Base-by-base conservation (phyloP, 2,113 vertebrate species). In the Ciconia boyciana region DNA sequence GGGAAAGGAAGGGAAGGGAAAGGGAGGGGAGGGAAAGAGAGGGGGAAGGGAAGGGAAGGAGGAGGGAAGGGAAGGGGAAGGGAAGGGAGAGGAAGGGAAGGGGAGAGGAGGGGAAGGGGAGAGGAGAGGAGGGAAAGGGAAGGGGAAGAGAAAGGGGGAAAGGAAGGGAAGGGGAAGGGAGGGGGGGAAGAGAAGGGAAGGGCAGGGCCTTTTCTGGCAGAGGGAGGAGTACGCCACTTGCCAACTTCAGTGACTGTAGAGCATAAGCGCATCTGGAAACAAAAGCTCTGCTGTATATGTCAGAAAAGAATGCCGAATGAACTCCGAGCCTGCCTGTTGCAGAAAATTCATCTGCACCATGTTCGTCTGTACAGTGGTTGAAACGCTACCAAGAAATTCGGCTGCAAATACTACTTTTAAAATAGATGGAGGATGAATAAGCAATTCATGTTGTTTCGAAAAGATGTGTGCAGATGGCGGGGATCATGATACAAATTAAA, bases 231-330 rank as follows among this genome's bases (percentile, higher is more conserved):
- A 29, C 2, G 3, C 5, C 3, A 12, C 13, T 5, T 9, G 25
- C 9, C 6, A 21, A 2, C 10, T 21, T 6, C 13, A 3, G n/a
- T 10, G 57, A 1, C 18, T 10, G 51, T 54, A 1, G 48, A 1
- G 34, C 1, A 1, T 8, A 3, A 9, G 16, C 12, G 32, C 17
- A 4, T 13, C 9, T 12, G 13, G 28, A 25, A 29, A 8, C 9
- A 17, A 5, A 9, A 20, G 12, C 25, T 9, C 10, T 0, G 36
- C 7, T 22, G 1, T 0, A 1, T 7, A 2, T 6, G 51, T 2
- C 26, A 5, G 18, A 5, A 24, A n/a, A 4, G 1, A 0, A 2
- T 1, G 39, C 10, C 2, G 7, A 28, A 2, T 2, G 0, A 8
- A 0, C 8, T 3, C 2, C 1, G 11, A 1, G 36, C 7, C 9